Percentiles rank a stretch among this genome's conserved stretches.
These are phyloP conservation scores for Enteromius argenteus DNA, from an alignment of 2,797 vertebrate species.

Conservation along the genomic window DNA sequence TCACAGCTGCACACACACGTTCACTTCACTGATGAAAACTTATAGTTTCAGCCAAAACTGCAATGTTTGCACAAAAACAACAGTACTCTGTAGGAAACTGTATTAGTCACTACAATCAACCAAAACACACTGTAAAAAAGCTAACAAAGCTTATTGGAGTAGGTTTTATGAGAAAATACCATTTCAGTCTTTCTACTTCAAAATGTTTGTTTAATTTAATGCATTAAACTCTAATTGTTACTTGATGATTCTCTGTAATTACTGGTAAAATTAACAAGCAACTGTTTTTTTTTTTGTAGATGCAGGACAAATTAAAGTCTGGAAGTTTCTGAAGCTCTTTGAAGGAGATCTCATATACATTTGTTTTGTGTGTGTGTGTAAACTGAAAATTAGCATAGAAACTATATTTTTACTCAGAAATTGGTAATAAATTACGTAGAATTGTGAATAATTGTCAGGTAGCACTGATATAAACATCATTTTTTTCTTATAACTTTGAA, in stretches of 20 bases:
- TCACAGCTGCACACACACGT: neutral
- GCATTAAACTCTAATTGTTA: neutral
- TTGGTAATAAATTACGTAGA: no score
- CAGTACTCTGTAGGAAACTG: neutral
- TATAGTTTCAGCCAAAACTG: neutral
- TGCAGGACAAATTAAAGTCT: neutral
- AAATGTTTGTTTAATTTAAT: neutral
- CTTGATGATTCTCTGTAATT: neutral
- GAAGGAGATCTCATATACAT: neutral
- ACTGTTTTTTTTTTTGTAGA: no score
- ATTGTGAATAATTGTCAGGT: no score
- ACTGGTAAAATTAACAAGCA: neutral
- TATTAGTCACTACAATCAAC: neutral
- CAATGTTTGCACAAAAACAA: neutral
- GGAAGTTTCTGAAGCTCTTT: neutral
- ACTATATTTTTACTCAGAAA: no score
- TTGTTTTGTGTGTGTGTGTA: no score
- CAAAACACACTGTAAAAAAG: neutral
- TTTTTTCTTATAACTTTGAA: no score
- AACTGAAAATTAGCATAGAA: no score
- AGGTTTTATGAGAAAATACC: no score
- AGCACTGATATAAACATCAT: no score
- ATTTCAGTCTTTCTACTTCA: neutral
- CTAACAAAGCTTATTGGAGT: no score
- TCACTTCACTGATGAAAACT: neutral